These are phyloP conservation scores for Brachypalpus laphriformis DNA, from an alignment of 2,888 invertebrate species.

Conservation along the genomic window DNA sequence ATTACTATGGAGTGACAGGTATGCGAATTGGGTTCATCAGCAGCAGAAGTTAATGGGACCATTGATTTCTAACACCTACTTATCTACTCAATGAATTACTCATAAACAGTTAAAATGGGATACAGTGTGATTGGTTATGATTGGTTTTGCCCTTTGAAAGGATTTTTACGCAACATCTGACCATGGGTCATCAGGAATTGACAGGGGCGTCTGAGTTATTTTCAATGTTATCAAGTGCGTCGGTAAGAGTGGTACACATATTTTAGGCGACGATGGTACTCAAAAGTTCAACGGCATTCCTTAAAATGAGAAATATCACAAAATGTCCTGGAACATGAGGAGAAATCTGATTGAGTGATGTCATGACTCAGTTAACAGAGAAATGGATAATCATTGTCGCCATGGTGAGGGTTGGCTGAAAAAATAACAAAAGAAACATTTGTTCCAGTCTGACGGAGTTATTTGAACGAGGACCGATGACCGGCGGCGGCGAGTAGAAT, in stretches of 20 bases:
- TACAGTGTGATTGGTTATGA: neutral
- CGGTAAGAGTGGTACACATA: too few relatives aligned
- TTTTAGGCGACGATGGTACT: neutral
- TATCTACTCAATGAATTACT: neutral
- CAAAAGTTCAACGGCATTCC: neutral
- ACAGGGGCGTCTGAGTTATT: neutral
- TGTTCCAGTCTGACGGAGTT: neutral
- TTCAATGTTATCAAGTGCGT: neutral
- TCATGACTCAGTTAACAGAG: neutral
- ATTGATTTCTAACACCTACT: slow-evolving; percentile 28
- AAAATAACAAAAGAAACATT: neutral
- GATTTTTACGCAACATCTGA: neutral
- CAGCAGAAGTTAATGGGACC: slow-evolving; percentile 18
- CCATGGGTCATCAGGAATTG: neutral
- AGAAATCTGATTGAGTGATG: neutral
- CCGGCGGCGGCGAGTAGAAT: neutral
- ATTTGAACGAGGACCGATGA: neutral
- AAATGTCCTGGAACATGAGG: neutral
- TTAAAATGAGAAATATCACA: neutral
- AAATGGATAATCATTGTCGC: slow-evolving; percentile 1
- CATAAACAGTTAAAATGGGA: neutral
- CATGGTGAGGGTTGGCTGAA: neutral
- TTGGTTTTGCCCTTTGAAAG: neutral
- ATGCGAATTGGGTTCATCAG: neutral
- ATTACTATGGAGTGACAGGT: slow-evolving; percentile 12